A percentile compares a stretch with the other conserved stretches of the same genome.
Evolutionary conservation across 2,797 vertebrate species (phyloP).

Genomic region (Pempheris klunzingeri): DNA sequence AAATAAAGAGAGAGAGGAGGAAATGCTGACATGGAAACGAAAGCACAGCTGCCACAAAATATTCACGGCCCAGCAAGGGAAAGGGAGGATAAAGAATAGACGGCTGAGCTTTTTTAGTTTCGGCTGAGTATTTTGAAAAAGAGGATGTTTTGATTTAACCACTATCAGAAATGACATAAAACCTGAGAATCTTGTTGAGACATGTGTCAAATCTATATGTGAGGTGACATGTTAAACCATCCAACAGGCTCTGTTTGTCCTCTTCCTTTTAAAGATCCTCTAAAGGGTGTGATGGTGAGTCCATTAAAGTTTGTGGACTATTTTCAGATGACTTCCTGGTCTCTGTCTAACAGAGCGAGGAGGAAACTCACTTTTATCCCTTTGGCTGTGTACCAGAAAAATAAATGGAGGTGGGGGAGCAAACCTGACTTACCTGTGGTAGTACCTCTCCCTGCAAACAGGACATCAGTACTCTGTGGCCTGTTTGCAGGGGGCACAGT

Average conservation of each 20-base stretch:
- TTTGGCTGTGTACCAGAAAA: slow-evolving; percentile 6
- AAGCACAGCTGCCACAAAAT: background rate
- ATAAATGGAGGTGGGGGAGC: background rate
- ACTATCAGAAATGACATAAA: background rate
- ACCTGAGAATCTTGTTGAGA: background rate
- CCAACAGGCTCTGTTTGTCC: slow-evolving; percentile 11
- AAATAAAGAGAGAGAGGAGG: slow-evolving; percentile 12
- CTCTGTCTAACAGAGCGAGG: background rate
- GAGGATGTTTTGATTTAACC: slow-evolving; percentile 23
- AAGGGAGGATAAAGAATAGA: slow-evolving; percentile 11
- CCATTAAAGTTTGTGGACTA: slow-evolving; percentile 1
- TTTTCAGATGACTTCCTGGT: slow-evolving; percentile 5
- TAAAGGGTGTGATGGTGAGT: background rate
- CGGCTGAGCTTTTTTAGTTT: too few species aligned
- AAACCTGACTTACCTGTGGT: slow-evolving; percentile 55
- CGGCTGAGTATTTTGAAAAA: slow-evolving; percentile 13
- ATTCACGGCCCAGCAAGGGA: slow-evolving; percentile 1
- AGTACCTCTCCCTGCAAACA: slow-evolving; percentile 14
- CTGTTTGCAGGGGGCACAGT: slow-evolving; percentile 10
- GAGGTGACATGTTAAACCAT: slow-evolving; percentile 26
- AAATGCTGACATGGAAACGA: slow-evolving; percentile 15
- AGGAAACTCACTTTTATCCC: background rate
- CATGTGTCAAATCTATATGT: too few species aligned
- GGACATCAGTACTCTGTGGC: background rate
- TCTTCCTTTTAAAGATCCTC: slow-evolving; percentile 6